phyloP scores from a whole-genome alignment of 2,113 vertebrate species.

The Scopus umbretta region DNA sequence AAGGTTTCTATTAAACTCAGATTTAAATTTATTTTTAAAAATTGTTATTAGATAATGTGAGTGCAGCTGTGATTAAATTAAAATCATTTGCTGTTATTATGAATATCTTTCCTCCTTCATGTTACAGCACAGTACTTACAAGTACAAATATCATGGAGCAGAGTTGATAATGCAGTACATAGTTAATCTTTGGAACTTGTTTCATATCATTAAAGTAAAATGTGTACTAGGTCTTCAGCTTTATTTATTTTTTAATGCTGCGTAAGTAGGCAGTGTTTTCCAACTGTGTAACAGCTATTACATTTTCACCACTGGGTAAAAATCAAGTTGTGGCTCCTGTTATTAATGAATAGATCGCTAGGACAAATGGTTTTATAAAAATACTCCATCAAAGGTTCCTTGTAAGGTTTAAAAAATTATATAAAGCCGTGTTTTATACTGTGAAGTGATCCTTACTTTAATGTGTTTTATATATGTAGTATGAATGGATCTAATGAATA shows the following conservation, averaged over 20 bases:
- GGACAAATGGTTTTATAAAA: not conserved
- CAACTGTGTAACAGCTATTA: constrained; percentile 1
- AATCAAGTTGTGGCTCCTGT: not conserved
- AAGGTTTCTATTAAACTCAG: not conserved
- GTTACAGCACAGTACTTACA: not conserved
- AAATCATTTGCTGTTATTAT: not conserved
- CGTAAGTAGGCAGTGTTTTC: not conserved
- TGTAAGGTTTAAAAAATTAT: not conserved
- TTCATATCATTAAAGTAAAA: constrained; percentile 4
- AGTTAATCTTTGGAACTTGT: constrained; percentile 30
- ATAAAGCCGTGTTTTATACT: not conserved
- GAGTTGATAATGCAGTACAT: not conserved
- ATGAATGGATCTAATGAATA: not conserved
- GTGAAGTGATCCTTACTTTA: not conserved
- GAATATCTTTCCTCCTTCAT: not conserved
- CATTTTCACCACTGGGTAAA: not conserved
- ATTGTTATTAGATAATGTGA: not conserved
- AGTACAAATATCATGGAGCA: not conserved
- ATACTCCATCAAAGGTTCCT: not conserved
- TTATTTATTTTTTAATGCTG: constrained; percentile 28
- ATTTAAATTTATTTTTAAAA: not conserved
- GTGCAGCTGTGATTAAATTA: not conserved
- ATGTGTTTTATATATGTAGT: not conserved
- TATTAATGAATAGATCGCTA: not conserved
- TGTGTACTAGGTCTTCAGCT: not conserved